Evolutionary conservation across 1,140 invertebrate species (phyloP).

Genomic region (Trypoxylus dichotomus): DNA sequence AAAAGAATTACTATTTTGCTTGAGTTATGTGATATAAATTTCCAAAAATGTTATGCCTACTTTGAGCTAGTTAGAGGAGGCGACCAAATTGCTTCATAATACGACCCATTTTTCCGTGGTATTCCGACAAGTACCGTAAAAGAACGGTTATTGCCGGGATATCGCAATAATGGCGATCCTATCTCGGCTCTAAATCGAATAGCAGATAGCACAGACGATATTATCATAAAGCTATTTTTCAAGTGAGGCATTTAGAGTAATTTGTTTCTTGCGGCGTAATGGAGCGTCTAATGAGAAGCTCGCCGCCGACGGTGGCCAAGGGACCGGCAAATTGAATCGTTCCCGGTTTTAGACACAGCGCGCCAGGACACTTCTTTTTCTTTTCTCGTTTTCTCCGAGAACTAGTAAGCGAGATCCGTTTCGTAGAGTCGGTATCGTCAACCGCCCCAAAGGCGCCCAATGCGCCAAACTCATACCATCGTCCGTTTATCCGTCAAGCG

Average conservation of each 20-base stretch:
- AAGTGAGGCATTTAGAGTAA: constrained; percentile 49
- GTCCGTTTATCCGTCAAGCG: neutral
- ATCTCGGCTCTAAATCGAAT: constrained; percentile 27
- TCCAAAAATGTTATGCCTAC: too few species aligned
- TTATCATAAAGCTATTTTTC: constrained; percentile 49
- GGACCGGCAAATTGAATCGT: constrained; percentile 53
- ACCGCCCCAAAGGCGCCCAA: constrained; percentile 7
- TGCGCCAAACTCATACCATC: constrained; percentile 13
- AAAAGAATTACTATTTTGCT: too few species aligned
- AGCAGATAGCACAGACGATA: constrained; percentile 34
- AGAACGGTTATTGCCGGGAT: neutral
- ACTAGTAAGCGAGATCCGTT: constrained; percentile 15
- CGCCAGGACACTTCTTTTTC: constrained; percentile 34
- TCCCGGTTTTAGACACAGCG: constrained; percentile 38
- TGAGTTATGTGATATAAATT: too few species aligned
- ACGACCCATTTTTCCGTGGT: neutral
- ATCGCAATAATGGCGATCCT: constrained; percentile 6
- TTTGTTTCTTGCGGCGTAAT: constrained; percentile 52
- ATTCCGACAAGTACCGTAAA: neutral
- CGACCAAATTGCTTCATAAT: neutral
- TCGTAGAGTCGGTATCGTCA: neutral
- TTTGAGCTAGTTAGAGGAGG: neutral
- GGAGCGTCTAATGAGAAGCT: constrained; percentile 52
- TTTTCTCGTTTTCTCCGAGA: constrained; percentile 19
- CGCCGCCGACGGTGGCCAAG: constrained; percentile 51